Conservation (phyloP, 2,888 invertebrate species). For the Venustoraphidia nigricollis region DNA sequence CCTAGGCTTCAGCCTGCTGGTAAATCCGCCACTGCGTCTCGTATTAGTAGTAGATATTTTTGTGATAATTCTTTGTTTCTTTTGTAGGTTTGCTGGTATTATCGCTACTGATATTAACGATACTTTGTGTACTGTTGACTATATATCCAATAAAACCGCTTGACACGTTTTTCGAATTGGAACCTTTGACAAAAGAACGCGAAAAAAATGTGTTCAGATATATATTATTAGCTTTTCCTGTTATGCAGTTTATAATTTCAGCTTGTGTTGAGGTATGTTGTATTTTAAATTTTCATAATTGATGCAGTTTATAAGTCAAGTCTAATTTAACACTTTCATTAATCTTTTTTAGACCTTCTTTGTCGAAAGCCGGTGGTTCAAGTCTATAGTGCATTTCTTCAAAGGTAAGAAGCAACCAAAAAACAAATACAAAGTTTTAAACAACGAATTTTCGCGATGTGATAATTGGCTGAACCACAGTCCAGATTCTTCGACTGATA, state of each 20-base stretch:
- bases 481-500: too few species aligned
- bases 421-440: constrained; percentile 20
- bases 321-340: neutral
- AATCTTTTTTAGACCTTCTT: constrained; percentile 16
- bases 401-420: constrained; percentile 20
- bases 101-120: constrained; percentile 36
- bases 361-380: constrained; percentile 21
- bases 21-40: too few species aligned
- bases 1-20: too few species aligned
- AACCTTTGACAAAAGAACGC: constrained; percentile 25
- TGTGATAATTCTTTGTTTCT: constrained; percentile 8
- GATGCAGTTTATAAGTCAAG: too few species aligned
- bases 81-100: constrained; percentile 41
- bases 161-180: constrained; percentile 39
- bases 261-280: constrained; percentile 42
- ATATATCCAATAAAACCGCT: constrained; percentile 37
- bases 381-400: constrained; percentile 19
- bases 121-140: constrained; percentile 38
- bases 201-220: constrained; percentile 33
- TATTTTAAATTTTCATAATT: neutral
- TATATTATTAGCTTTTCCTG: constrained; percentile 38
- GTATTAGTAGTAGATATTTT: constrained; percentile 1
- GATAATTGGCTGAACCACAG: neutral
- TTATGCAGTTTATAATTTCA: constrained; percentile 39
- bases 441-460: neutral